Evolutionary conservation across 2,888 invertebrate genomes (phyloP), one percentile per base, ranked within the genome.

Genomic region (Melikaiella ostensackeni): DNA sequence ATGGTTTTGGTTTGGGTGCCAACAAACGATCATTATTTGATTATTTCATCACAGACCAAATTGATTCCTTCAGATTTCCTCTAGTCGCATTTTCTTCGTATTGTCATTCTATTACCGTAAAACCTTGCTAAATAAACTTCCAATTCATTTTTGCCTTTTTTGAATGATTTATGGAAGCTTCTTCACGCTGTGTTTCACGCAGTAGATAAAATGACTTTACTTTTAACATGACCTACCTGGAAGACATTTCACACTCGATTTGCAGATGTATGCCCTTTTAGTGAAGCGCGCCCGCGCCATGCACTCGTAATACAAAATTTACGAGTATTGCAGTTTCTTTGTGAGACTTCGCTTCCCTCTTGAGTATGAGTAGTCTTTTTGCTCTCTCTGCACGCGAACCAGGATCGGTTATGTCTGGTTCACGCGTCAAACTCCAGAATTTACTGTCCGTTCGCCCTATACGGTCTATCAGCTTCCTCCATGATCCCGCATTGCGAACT

Each of bases 281-380:
- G 19, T n/a, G 46, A 46, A 46, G n/a, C 50, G n/a, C n/a, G 50
- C 50, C 50, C 50, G 50, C 50, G 50, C 50, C 50, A 50, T 50
- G 50, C 50, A 57, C 57, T 57, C 21, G 24, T 13, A 24, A 57
- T 24, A 57, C 24, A 24, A 57, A 57, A 57, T 57, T 57, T 57
- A 57, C 57, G 57, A 57, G 57, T 57, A 57, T 57, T 57, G 57
- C 57, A 57, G 24, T 57, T 57, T 57, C 57, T 57, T 57, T 57
- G 57, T 57, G 57, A 24, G 24, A 57, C 57, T 24, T 57, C 57
- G 24, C 57, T 57, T 57, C 57, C 57, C 24, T 57, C 50, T 21
- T 57, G 57, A 21, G 57, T 57, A 42, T 16, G 16, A 42, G 33
- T 5, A 16, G 42, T 24, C 24, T 57, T 57, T 57, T 57, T 57